Percentiles rank a stretch among this genome's conserved stretches.
These are phyloP conservation scores for Lymantria dispar DNA, from an alignment of 2,888 invertebrate species.

Conservation along the genomic window DNA sequence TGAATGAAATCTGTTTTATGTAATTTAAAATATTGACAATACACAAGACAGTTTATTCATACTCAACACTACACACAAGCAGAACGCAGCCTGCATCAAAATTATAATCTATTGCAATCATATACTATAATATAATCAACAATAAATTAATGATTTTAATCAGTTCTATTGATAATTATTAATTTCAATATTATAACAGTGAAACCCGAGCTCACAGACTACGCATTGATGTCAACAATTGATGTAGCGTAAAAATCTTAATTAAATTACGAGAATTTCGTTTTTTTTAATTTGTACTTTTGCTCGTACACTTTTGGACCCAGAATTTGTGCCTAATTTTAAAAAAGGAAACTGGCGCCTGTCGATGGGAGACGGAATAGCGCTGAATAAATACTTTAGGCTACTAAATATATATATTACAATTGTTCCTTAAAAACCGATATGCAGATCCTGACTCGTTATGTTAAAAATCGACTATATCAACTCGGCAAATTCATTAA, in stretches of 20 bases:
- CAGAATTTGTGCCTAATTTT: constrained; percentile 57
- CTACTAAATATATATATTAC: constrained; percentile 12
- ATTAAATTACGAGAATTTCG: constrained; percentile 64
- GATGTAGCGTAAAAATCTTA: constrained; percentile 54
- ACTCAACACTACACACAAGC: constrained; percentile 1
- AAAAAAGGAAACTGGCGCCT: constrained; percentile 29
- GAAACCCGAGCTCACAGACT: too few species aligned
- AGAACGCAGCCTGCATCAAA: neutral
- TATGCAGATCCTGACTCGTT: constrained; percentile 7
- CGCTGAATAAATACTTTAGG: constrained; percentile 19
- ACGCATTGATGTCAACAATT: constrained; percentile 9
- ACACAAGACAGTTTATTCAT: neutral
- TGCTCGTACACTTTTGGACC: constrained; percentile 73
- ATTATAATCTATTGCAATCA: constrained; percentile 17
- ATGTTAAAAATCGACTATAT: neutral
- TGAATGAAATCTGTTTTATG: too few species aligned
- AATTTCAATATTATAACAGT: too few species aligned
- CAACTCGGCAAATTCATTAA: neutral
- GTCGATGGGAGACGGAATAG: constrained; percentile 2
- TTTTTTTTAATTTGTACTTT: constrained; percentile 72
- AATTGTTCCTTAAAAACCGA: constrained; percentile 28
- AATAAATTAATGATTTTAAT: too few species aligned
- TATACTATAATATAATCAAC: constrained; percentile 32
- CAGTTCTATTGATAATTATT: too few species aligned
- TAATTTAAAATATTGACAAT: neutral